phyloP scores from a whole-genome alignment of 2,888 invertebrate species.

The Agriotes lineatus region DNA sequence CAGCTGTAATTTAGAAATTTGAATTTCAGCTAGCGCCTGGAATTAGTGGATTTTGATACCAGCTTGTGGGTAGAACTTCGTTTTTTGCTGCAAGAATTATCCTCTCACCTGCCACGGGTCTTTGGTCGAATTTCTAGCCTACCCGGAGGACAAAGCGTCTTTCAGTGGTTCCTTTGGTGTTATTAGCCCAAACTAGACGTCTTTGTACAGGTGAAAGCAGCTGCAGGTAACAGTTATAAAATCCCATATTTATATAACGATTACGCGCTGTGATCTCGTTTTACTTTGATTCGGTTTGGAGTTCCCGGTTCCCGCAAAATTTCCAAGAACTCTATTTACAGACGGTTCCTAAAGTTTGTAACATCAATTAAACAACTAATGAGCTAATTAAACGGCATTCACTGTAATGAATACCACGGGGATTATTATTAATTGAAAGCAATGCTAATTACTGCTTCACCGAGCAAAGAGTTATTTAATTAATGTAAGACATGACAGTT shows the following conservation, averaged over 20 bases:
- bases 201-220: constrained; percentile 20
- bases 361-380: constrained; percentile 69
- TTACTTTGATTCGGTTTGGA: constrained; percentile 37
- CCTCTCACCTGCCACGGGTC: not conserved
- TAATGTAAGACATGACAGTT: constrained; percentile 41
- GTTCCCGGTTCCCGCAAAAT: constrained; percentile 37
- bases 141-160: not conserved
- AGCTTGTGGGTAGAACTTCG: not conserved
- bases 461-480: constrained; percentile 48
- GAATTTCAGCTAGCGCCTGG: not conserved
- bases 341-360: constrained; percentile 60
- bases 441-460: constrained; percentile 56
- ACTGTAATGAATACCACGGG: constrained; percentile 66
- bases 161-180: not conserved
- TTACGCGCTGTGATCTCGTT: constrained; percentile 26
- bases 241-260: constrained; percentile 32
- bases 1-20: constrained; percentile 25
- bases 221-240: constrained; percentile 20
- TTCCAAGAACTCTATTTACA: constrained; percentile 46
- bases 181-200: not conserved
- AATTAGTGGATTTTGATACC: not conserved
- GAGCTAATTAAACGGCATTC: constrained; percentile 70
- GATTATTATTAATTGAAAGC: constrained; percentile 61
- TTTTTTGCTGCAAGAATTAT: not conserved
- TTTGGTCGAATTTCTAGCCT: not conserved